These are phyloP conservation scores for Delichon dasypus DNA, from an alignment of 2,797 vertebrate genomes.

Conservation along the genomic window DNA sequence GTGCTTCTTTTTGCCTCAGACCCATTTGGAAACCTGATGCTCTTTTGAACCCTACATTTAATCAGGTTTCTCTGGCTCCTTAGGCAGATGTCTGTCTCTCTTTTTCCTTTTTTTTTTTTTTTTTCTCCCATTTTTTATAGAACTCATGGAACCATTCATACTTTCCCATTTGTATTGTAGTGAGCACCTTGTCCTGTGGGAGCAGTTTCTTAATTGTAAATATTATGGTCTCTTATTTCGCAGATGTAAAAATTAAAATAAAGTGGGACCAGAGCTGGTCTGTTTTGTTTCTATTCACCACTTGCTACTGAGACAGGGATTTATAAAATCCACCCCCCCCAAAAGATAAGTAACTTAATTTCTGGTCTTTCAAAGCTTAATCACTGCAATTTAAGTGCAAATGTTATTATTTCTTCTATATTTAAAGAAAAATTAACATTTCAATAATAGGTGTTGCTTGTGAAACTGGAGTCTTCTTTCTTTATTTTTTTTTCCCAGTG, in stretches of 20 bases:
- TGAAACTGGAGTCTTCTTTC: not conserved
- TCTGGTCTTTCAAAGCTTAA: slow-evolving; percentile 14
- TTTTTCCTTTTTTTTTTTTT: not conserved
- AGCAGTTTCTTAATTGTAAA: not conserved
- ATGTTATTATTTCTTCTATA: slow-evolving; percentile 20
- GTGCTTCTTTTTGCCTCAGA: not conserved
- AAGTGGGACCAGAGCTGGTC: not conserved
- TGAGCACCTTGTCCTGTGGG: not conserved
- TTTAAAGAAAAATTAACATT: slow-evolving; percentile 28
- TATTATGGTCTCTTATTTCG: not conserved
- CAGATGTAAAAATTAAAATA: not conserved
- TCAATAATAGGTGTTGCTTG: not conserved
- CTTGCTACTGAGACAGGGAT: not conserved
- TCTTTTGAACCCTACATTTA: not conserved
- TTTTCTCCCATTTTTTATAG: not conserved
- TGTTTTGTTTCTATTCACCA: not conserved
- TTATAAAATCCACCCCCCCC: slow-evolving; percentile 1
- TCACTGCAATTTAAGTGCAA: slow-evolving; percentile 13
- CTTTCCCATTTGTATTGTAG: not conserved
- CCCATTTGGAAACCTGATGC: not conserved
- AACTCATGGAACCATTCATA: not conserved
- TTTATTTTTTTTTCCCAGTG: not conserved
- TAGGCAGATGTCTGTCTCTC: not conserved
- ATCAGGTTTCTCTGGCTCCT: slow-evolving; percentile 1
- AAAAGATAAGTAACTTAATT: slow-evolving; percentile 36